Conservation (phyloP, 1,140 invertebrate genomes). For the Drosophila seguyi region DNA sequence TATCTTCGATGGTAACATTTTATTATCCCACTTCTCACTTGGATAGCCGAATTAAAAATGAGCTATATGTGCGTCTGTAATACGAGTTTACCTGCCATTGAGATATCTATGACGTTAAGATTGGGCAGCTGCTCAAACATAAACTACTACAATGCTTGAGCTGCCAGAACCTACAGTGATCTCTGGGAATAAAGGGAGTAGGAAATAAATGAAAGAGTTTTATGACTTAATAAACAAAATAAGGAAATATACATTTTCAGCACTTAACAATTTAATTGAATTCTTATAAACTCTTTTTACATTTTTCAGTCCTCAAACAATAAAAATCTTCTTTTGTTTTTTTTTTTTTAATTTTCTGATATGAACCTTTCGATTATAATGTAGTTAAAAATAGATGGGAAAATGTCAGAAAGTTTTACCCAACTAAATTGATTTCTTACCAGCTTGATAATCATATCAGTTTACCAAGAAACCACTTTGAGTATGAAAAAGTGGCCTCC, state of each 20-base stretch:
- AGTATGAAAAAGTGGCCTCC: conserved; percentile 4
- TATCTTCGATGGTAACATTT: conserved; percentile 12
- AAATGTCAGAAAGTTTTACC: background rate
- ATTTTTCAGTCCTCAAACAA: background rate
- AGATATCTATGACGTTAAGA: conserved; percentile 10
- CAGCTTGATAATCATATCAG: background rate
- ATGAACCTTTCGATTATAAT: background rate
- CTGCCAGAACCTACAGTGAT: conserved; percentile 12
- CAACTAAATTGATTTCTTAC: conserved; percentile 1
- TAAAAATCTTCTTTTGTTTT: background rate
- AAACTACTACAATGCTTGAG: conserved; percentile 13
- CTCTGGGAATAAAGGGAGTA: conserved; percentile 9
- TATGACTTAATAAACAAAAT: background rate
- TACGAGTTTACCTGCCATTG: background rate
- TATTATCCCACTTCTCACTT: conserved; percentile 35
- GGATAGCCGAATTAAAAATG: conserved; percentile 22
- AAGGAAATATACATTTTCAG: background rate
- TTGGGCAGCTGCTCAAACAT: conserved; percentile 32
- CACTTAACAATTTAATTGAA: background rate
- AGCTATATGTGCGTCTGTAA: background rate
- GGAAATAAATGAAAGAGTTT: background rate
- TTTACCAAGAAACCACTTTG: background rate
- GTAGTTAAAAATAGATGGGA: background rate
- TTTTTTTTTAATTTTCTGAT: conserved; percentile 2
- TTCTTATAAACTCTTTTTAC: background rate